These are phyloP conservation scores for Piezodorus guildinii DNA, from an alignment of 1,140 invertebrate genomes.

Conservation along the genomic window DNA sequence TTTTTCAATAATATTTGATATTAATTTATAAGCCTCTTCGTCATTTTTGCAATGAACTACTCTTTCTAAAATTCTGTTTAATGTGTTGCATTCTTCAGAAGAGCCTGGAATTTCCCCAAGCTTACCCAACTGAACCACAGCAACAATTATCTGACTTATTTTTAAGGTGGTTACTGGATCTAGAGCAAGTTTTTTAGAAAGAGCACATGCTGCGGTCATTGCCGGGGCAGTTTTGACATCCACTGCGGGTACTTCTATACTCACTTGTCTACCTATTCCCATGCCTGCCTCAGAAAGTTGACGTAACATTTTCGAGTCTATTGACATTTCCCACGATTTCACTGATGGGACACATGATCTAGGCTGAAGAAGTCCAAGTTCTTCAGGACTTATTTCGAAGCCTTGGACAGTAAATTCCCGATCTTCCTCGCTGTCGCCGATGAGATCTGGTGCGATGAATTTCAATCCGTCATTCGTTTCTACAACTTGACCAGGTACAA, in stretches of 20 bases:
- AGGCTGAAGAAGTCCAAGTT: conserved; percentile 48
- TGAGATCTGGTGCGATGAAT: conserved; percentile 56
- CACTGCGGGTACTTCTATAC: conserved; percentile 46
- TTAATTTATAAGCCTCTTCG: conserved; percentile 22
- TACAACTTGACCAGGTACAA: conserved; percentile 57
- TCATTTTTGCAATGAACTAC: conserved; percentile 23
- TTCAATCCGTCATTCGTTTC: conserved; percentile 56
- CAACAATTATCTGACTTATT: conserved; percentile 32
- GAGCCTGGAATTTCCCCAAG: conserved; percentile 15
- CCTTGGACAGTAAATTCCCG: conserved; percentile 60
- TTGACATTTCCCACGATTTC: conserved; percentile 45
- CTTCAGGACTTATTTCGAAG: conserved; percentile 59
- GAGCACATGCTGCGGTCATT: conserved; percentile 35
- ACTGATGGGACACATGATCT: conserved; percentile 35
- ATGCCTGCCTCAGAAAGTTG: conserved; percentile 57
- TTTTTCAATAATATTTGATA: conserved; percentile 26
- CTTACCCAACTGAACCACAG: conserved; percentile 23
- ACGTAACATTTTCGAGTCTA: conserved; percentile 52
- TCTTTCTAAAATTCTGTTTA: conserved; percentile 23
- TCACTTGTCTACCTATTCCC: conserved; percentile 51
- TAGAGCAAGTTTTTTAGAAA: conserved; percentile 37
- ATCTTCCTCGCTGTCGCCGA: conserved; percentile 43
- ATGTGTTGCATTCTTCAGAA: conserved; percentile 13
- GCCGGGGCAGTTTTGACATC: conserved; percentile 38
- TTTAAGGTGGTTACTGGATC: conserved; percentile 35